These are phyloP conservation scores for Proterorhinus semilunaris DNA, from an alignment of 2,113 vertebrate genomes.

Conservation along the genomic window DNA sequence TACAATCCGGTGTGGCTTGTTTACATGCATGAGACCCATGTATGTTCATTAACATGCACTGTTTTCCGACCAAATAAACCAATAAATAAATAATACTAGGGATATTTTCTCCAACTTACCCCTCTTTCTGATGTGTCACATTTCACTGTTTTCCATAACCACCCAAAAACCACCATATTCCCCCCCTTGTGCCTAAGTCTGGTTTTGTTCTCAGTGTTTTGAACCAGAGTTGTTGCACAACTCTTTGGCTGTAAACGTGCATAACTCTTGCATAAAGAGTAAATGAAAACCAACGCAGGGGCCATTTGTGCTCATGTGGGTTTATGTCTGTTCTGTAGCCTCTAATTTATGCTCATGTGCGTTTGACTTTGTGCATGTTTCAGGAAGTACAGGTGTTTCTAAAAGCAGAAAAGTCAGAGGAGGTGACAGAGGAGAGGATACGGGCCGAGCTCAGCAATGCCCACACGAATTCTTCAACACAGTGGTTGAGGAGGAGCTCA, in stretches of 20 bases:
- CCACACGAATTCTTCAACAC: conserved; percentile 51
- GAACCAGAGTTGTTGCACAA: conserved; percentile 61
- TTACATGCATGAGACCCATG: too few relatives aligned
- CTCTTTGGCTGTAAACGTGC: conserved; percentile 49
- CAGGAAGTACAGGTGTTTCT: conserved; percentile 77
- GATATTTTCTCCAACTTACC: not conserved
- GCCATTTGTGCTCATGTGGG: conserved; percentile 28
- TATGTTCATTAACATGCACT: too few relatives aligned
- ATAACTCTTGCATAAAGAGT: conserved; percentile 45
- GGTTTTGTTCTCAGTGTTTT: conserved; percentile 42
- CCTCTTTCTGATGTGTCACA: conserved; percentile 1
- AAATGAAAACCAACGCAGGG: conserved; percentile 47
- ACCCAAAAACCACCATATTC: conserved; percentile 51
- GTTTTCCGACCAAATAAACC: too few relatives aligned
- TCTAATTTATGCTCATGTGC: conserved; percentile 10
- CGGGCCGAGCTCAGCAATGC: conserved; percentile 62
- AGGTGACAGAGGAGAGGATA: conserved; percentile 76
- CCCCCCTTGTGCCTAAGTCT: conserved; percentile 34
- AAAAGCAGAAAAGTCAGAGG: conserved; percentile 67
- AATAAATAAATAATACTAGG: too few relatives aligned
- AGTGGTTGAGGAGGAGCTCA: conserved; percentile 69
- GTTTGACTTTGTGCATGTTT: conserved; percentile 30
- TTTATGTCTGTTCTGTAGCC: conserved; percentile 15
- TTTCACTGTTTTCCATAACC: conserved; percentile 15
- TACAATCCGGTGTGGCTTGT: too few relatives aligned